Conservation (phyloP, 1,140 invertebrate genomes). For the Drosophila santomea region DNA sequence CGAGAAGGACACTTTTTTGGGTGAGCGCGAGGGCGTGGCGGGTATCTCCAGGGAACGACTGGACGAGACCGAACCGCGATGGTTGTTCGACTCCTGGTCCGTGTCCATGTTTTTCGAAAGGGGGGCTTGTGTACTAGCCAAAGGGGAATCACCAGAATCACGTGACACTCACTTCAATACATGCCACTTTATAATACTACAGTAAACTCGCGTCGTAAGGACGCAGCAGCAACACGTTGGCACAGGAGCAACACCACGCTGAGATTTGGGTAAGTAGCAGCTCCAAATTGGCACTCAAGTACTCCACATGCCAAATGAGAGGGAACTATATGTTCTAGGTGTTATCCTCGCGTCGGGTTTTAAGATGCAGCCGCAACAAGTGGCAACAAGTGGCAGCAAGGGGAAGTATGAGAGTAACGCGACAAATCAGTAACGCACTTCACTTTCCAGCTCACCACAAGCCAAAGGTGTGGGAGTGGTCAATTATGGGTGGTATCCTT, state of each 20-base stretch:
- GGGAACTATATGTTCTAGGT: background rate
- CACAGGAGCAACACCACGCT: background rate
- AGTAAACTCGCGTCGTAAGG: background rate
- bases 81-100: slow-evolving; percentile 56
- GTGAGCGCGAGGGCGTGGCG: slow-evolving; percentile 74
- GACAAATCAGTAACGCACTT: background rate
- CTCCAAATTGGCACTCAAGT: background rate
- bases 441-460: background rate
- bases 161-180: slow-evolving; percentile 5
- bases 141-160: slow-evolving; percentile 4
- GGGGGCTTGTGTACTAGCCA: background rate
- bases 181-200: slow-evolving; percentile 6
- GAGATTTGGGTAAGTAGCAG: background rate
- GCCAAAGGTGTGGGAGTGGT: background rate
- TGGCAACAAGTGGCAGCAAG: background rate
- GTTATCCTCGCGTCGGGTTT: background rate
- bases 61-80: slow-evolving; percentile 81
- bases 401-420: too few species aligned
- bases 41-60: slow-evolving; percentile 76
- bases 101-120: slow-evolving; percentile 47
- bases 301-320: background rate
- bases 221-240: background rate
- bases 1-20: slow-evolving; percentile 83
- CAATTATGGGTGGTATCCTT: slow-evolving; percentile 1
- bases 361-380: background rate